phyloP scores from a whole-genome alignment of 2,797 vertebrate genomes.

The Trachurus trachurus region DNA sequence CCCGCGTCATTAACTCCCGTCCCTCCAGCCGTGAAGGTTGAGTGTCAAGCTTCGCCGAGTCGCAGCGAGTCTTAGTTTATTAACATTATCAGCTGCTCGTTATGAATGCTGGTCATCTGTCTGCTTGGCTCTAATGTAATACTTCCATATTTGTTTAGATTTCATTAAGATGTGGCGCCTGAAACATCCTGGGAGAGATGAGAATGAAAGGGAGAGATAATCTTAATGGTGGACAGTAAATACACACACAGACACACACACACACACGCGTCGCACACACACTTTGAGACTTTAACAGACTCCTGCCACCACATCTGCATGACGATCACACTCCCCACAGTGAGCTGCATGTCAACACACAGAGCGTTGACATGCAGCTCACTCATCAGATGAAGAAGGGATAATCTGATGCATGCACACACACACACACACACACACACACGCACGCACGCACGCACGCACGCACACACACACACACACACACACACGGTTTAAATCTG shows the following conservation, averaged over 20 bases:
- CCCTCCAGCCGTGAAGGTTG: constrained; percentile 26
- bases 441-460: too few relatives aligned
- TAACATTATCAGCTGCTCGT: constrained; percentile 1
- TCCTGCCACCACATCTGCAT: constrained; percentile 45
- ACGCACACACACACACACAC: background rate
- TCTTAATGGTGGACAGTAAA: constrained; percentile 1
- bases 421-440: background rate
- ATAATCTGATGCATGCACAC: constrained; percentile 12
- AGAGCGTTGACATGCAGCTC: constrained; percentile 13
- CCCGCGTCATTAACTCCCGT: constrained; percentile 31
- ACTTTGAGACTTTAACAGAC: constrained; percentile 24
- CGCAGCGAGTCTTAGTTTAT: constrained; percentile 21
- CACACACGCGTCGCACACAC: constrained; percentile 34
- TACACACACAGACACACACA: background rate
- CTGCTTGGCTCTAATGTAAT: constrained; percentile 10
- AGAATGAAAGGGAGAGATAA: background rate
- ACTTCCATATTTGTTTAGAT: constrained; percentile 26
- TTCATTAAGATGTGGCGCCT: background rate
- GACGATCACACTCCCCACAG: constrained; percentile 39
- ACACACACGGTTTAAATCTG: background rate
- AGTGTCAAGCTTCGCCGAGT: constrained; percentile 33
- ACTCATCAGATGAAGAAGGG: constrained; percentile 33
- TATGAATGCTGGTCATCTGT: constrained; percentile 18
- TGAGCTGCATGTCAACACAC: constrained; percentile 51
- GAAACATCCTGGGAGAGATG: background rate